These are phyloP conservation scores for Gouania willdenowi DNA, from an alignment of 2,797 vertebrate genomes.

Conservation along the genomic window DNA sequence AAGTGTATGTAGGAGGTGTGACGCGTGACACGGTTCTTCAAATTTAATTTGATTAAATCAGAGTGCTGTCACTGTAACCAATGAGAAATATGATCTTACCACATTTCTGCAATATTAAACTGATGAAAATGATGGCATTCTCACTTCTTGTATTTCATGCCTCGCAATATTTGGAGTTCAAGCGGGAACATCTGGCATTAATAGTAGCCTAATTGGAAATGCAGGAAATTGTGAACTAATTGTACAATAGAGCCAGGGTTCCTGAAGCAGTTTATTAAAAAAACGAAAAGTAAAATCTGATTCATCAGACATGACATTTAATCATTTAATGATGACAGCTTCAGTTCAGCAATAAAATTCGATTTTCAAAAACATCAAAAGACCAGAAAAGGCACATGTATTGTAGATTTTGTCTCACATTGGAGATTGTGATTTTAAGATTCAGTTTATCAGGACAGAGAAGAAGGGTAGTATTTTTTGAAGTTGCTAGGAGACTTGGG, in stretches of 20 bases:
- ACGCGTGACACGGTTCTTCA: slow-evolving; percentile 40
- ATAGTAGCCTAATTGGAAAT: slow-evolving; percentile 33
- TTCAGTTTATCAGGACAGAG: too few relatives aligned
- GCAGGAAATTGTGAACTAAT: slow-evolving; percentile 37
- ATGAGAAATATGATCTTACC: slow-evolving; percentile 53
- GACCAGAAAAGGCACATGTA: too few relatives aligned
- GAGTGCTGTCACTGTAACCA: slow-evolving; percentile 58
- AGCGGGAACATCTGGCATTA: slow-evolving; percentile 24
- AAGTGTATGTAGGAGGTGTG: slow-evolving; percentile 5
- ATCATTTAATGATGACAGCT: too few relatives aligned
- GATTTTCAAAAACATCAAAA: too few relatives aligned
- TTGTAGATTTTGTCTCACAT: too few relatives aligned
- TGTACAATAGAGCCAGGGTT: slow-evolving; percentile 24
- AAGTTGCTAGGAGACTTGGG: too few relatives aligned
- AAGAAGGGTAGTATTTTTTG: too few relatives aligned
- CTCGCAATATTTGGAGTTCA: slow-evolving; percentile 24
- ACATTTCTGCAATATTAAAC: slow-evolving; percentile 49
- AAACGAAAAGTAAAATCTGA: neutral
- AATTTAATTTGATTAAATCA: slow-evolving; percentile 67
- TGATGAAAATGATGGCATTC: slow-evolving; percentile 48
- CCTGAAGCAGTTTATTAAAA: slow-evolving; percentile 26
- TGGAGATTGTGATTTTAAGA: too few relatives aligned
- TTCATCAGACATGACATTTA: too few relatives aligned
- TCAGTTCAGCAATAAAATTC: too few relatives aligned
- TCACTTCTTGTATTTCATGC: slow-evolving; percentile 29